Evolutionary conservation across 2,113 vertebrate species (phyloP).

Genomic region (Salminus brasiliensis): DNA sequence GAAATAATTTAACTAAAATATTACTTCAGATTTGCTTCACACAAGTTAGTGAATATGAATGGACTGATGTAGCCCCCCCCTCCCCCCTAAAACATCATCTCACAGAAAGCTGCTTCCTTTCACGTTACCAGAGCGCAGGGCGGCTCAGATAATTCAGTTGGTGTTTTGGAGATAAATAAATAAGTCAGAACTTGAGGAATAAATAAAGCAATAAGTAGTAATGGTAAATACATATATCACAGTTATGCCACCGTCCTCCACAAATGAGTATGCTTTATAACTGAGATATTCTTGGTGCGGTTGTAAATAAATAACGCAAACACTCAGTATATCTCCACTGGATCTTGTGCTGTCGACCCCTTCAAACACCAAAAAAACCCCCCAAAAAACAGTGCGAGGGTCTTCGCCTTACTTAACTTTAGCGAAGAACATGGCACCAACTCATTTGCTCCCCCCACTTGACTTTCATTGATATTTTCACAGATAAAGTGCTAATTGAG

Average conservation of each 20-base stretch:
- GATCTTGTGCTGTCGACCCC: conserved; percentile 66
- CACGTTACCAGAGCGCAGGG: conserved; percentile 73
- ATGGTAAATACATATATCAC: conserved; percentile 78
- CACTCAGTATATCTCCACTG: conserved; percentile 65
- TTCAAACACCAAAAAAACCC: conserved; percentile 64
- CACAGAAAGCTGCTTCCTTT: conserved; percentile 53
- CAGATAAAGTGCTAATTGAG: conserved; percentile 80
- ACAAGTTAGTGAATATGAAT: conserved; percentile 36
- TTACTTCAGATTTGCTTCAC: conserved; percentile 54
- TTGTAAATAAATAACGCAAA: conserved; percentile 69
- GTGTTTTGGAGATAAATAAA: conserved; percentile 87
- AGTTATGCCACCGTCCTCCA: conserved; percentile 76
- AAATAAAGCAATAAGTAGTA: conserved; percentile 83
- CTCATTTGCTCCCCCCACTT: conserved; percentile 23
- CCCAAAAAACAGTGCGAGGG: too few species aligned
- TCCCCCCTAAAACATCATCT: conserved; percentile 64
- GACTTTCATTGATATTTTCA: conserved; percentile 66
- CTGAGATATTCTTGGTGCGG: conserved; percentile 58
- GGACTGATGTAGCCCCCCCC: too few species aligned
- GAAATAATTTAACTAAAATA: conserved; percentile 71
- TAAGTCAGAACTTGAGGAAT: conserved; percentile 77
- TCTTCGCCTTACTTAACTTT: too few species aligned
- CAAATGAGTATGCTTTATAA: conserved; percentile 54
- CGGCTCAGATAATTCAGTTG: conserved; percentile 71
- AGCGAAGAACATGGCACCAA: neutral